phyloP scores from a whole-genome alignment of 2,113 vertebrate species.

The Tragelaphus imberbis region DNA sequence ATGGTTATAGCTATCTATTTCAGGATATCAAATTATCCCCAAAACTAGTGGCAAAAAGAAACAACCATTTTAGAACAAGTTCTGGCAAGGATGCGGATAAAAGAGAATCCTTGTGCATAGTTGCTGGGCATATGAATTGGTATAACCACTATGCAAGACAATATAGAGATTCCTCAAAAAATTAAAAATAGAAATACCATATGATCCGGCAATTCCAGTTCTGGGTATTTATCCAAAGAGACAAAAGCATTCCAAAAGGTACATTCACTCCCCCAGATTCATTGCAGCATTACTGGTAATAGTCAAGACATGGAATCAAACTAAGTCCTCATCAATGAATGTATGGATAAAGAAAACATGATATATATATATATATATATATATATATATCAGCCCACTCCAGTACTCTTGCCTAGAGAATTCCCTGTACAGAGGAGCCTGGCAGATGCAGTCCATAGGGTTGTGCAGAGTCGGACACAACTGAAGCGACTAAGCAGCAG shows the following conservation, averaged over 20 bases:
- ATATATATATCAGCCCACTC: background rate
- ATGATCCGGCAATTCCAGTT: background rate
- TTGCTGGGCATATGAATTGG: background rate
- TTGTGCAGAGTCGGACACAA: background rate
- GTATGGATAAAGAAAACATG: background rate
- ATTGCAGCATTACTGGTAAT: background rate
- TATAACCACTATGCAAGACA: background rate
- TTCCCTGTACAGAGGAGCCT: background rate
- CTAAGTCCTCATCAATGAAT: background rate
- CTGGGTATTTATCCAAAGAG: background rate
- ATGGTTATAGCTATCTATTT: background rate
- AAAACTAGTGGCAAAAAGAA: background rate
- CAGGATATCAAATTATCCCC: background rate
- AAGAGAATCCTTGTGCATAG: background rate
- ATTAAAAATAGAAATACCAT: background rate
- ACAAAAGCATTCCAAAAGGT: background rate
- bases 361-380: background rate
- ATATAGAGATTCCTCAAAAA: background rate
- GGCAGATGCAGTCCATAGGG: background rate
- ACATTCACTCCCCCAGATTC: background rate
- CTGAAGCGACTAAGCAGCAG: background rate
- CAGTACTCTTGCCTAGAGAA: background rate
- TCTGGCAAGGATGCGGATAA: background rate
- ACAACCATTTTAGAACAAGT: background rate
- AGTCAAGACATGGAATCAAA: background rate